phyloP scores from a whole-genome alignment of 2,113 vertebrate species.

The Protobothrops mucrosquamatus region DNA sequence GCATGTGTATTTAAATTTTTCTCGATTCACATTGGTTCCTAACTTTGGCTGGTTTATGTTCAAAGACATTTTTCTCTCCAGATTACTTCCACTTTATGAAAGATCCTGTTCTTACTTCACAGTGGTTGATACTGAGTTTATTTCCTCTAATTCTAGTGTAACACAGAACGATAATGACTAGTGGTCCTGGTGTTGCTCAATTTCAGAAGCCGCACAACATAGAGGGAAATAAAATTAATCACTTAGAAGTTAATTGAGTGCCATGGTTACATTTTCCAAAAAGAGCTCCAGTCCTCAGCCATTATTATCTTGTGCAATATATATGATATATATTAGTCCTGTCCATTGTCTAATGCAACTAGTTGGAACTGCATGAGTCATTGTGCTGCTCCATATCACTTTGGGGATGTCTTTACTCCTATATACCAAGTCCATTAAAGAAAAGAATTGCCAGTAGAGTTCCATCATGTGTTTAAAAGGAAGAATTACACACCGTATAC shows the following conservation, averaged over 20 bases:
- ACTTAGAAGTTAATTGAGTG: not conserved
- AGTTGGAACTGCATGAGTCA: not conserved
- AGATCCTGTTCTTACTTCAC: no score
- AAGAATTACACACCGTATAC: not conserved
- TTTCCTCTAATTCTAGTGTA: not conserved
- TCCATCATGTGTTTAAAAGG: accelerated
- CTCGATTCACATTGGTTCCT: not conserved
- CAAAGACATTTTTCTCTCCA: not conserved
- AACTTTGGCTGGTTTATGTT: not conserved
- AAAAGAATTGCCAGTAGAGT: not conserved
- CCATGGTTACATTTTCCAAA: not conserved
- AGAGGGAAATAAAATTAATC: no score
- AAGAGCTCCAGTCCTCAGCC: not conserved
- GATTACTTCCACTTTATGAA: not conserved
- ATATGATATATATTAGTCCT: not conserved
- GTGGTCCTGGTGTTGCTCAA: not conserved
- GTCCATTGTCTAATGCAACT: not conserved
- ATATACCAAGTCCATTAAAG: no score
- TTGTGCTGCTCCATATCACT: not conserved
- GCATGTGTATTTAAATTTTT: not conserved
- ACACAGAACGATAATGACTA: not conserved
- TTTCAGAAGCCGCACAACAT: not conserved
- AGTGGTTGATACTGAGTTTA: not conserved
- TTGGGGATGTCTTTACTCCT: not conserved
- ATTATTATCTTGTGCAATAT: not conserved